These are phyloP conservation scores for Tinamus guttatus DNA, from an alignment of 2,113 vertebrate species.

Conservation along the genomic window DNA sequence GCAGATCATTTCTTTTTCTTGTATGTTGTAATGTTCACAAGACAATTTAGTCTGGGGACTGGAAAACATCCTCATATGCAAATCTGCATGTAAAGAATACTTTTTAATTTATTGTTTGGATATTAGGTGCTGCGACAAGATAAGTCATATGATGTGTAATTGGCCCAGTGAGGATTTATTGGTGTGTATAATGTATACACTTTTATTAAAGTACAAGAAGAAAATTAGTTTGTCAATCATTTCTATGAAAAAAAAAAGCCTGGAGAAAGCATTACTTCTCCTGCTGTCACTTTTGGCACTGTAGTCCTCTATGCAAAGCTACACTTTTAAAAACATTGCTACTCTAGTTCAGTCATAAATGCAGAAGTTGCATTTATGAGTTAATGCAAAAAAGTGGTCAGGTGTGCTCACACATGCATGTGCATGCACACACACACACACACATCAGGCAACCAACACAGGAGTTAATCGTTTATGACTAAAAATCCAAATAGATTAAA, in stretches of 20 bases:
- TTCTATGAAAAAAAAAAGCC: conserved; percentile 53
- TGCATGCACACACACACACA: fast-evolving
- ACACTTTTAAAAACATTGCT: conserved; percentile 34
- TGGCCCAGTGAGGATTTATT: conserved; percentile 26
- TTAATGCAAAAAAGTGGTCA: not conserved
- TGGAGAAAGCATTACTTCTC: conserved; percentile 71
- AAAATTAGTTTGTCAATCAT: conserved; percentile 79
- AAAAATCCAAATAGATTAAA: not conserved
- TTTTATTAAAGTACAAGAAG: conserved; percentile 74
- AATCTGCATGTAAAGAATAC: conserved; percentile 51
- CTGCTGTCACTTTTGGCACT: conserved; percentile 59
- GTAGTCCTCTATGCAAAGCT: conserved; percentile 19
- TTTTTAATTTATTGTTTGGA: conserved; percentile 67
- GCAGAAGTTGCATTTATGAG: conserved; percentile 11
- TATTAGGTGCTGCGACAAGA: conserved; percentile 49
- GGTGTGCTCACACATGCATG: not conserved
- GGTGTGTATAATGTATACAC: conserved; percentile 58
- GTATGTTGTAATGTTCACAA: conserved; percentile 34
- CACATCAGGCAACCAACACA: not conserved
- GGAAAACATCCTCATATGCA: conserved; percentile 46
- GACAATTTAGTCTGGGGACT: conserved; percentile 48
- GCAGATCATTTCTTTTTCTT: conserved; percentile 23
- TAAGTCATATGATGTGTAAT: conserved; percentile 59
- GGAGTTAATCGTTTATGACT: not conserved
- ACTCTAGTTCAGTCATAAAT: conserved; percentile 29